Base-by-base conservation (phyloP, 2,888 invertebrate species). In the Ochropleura leucogaster region DNA sequence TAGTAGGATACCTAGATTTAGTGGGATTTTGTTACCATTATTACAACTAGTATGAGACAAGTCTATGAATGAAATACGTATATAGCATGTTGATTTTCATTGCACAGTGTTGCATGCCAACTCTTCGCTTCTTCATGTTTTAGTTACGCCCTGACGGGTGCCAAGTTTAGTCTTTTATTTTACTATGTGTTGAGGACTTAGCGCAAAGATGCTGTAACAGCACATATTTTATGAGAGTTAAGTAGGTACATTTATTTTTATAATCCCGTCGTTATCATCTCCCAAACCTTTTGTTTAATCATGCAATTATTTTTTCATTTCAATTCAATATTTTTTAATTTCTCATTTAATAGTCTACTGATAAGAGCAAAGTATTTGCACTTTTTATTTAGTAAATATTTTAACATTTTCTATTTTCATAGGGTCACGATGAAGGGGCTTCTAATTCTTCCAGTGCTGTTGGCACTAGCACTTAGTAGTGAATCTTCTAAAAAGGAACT, bases 381-480 rank as follows among this genome's bases (percentile, higher is more conserved):
- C 3, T 18, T 10, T 9, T 9, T 20, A 53, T n/a, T 42, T 66
- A 8, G 1, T 7, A 0, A 18, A 12, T n/a, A 40, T 53, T 46
- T 44, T 8, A 14, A 7, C 44, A 59, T 46, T 20, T 42, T 46
- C 40, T 20, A 42, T 40, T 63, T n/a, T 4, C 14, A 30, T 12
- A 90, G 85, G 69, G 67, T 72, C 51, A 86, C 74, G 47, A 86
- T 91, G 89, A 87, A 77, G 76, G 69, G 68, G 42, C 16, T 91
- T 3, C 74, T 90, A 55, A 59, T 93, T 53, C 68, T 94, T 57
- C 90, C 94, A 0, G 72, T 93, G 62, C 75, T 94, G 5, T 84
- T 82, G 1, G 68, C 91, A 55, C 71, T 93, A 63, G 90, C 88
- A 40, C 80, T 90, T 62, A 87, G 89, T 47, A 77, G 85, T 8